Conservation (phyloP, 2,797 vertebrate genomes). For the Chaenodraco wilsoni region DNA sequence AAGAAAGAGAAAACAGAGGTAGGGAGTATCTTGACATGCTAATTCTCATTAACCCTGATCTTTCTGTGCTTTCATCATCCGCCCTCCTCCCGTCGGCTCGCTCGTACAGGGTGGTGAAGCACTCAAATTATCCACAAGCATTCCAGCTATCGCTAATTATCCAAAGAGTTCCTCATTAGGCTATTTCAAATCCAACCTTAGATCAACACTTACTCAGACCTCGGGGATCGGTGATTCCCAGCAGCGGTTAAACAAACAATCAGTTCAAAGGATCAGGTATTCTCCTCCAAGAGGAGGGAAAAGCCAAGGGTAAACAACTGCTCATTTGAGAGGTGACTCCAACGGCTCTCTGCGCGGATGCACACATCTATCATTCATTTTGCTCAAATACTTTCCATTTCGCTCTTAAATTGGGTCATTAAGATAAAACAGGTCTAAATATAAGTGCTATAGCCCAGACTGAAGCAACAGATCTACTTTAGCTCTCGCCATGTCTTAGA, state of each 20-base stretch:
- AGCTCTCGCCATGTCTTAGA: constrained; percentile 19
- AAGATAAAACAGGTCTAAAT: constrained; percentile 70
- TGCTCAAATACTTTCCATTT: constrained; percentile 71
- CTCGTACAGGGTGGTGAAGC: constrained; percentile 76
- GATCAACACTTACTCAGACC: constrained; percentile 86
- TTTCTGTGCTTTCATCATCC: constrained; percentile 82
- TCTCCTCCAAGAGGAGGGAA: constrained; percentile 74
- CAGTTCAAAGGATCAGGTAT: constrained; percentile 85
- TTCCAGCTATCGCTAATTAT: constrained; percentile 83
- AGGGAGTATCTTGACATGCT: constrained; percentile 83
- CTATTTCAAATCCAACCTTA: constrained; percentile 87
- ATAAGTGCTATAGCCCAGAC: constrained; percentile 21
- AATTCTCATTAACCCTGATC: constrained; percentile 85
- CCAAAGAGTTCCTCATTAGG: constrained; percentile 89
- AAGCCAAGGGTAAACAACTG: constrained; percentile 85
- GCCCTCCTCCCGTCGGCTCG: constrained; percentile 54
- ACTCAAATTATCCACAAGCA: constrained; percentile 88
- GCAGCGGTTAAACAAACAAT: constrained; percentile 87
- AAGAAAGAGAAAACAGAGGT: constrained; percentile 70
- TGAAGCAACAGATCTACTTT: constrained; percentile 32
- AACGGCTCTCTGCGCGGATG: constrained; percentile 65
- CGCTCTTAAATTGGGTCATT: constrained; percentile 68
- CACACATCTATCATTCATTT: constrained; percentile 81
- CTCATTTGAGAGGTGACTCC: constrained; percentile 81
- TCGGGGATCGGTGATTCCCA: constrained; percentile 86